phyloP scores from a whole-genome alignment of 2,113 vertebrate species.

The Oreochromis niloticus region DNA sequence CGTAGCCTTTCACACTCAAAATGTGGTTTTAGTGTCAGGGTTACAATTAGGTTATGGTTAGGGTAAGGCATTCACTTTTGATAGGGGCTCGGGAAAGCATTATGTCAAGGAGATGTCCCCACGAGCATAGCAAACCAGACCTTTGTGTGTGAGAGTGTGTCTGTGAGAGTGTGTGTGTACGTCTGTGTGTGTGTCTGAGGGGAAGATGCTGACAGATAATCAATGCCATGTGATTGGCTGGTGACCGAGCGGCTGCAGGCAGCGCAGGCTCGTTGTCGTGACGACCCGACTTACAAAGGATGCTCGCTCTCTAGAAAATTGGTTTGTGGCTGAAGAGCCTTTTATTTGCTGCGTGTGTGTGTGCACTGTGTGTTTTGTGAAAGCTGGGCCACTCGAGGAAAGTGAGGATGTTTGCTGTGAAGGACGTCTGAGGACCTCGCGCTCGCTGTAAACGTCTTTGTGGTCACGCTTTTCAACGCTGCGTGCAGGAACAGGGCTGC shows the following conservation, averaged over 20 bases:
- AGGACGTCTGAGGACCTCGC: neutral
- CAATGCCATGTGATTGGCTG: conserved; percentile 27
- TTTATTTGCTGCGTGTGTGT: neutral
- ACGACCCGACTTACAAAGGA: neutral
- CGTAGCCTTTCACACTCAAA: too few relatives aligned
- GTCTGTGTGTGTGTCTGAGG: neutral
- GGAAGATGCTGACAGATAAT: conserved; percentile 10
- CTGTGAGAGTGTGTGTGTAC: too few relatives aligned
- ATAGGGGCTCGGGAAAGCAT: too few relatives aligned
- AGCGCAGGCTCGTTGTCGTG: neutral
- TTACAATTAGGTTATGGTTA: too few relatives aligned
- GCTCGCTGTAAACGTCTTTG: neutral
- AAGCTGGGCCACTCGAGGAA: neutral
- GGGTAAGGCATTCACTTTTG: too few relatives aligned
- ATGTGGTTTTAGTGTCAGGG: too few relatives aligned
- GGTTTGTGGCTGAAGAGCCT: neutral
- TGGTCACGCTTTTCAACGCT: neutral
- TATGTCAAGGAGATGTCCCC: too few relatives aligned
- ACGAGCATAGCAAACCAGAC: too few relatives aligned
- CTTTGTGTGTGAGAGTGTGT: neutral
- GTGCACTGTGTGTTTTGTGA: neutral
- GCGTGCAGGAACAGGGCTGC: neutral
- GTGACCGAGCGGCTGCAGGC: neutral
- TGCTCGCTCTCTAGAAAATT: neutral
- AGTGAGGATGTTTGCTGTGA: neutral